These are phyloP conservation scores for Helarctos malayanus DNA, from an alignment of 2,797 vertebrate genomes.

Conservation along the genomic window DNA sequence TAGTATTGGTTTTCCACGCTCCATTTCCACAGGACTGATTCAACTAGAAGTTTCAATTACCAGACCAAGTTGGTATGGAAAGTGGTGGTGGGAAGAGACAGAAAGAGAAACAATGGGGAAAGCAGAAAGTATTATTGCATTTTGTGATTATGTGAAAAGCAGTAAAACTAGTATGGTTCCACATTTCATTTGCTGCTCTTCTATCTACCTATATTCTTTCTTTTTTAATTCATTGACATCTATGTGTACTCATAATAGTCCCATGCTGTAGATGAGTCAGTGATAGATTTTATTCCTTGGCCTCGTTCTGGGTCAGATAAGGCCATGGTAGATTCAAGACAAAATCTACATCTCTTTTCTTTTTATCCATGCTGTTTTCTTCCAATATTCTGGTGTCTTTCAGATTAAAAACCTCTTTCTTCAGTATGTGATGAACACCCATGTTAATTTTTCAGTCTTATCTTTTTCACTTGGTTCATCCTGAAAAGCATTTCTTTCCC, in stretches of 20 bases:
- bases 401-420: slow-evolving; percentile 8
- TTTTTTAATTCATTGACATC: background rate
- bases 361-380: background rate
- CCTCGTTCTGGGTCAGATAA: background rate
- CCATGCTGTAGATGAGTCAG: background rate
- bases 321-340: background rate
- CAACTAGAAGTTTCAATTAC: slow-evolving; percentile 50
- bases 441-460: slow-evolving; percentile 62
- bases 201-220: background rate
- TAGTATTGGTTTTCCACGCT: slow-evolving; percentile 60
- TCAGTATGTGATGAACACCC: background rate
- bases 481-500: slow-evolving; percentile 59
- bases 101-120: background rate
- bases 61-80: background rate
- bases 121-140: background rate
- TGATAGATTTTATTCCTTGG: background rate
- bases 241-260: background rate
- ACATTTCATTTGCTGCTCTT: background rate
- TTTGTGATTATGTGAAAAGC: slow-evolving; percentile 3
- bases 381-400: background rate
- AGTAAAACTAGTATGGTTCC: background rate
- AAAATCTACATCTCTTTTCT: background rate
- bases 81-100: background rate
- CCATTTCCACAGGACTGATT: slow-evolving; percentile 55
- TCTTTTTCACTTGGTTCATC: slow-evolving; percentile 47